Conservation (phyloP, 2,888 invertebrate species). For the Biston betularia region DNA sequence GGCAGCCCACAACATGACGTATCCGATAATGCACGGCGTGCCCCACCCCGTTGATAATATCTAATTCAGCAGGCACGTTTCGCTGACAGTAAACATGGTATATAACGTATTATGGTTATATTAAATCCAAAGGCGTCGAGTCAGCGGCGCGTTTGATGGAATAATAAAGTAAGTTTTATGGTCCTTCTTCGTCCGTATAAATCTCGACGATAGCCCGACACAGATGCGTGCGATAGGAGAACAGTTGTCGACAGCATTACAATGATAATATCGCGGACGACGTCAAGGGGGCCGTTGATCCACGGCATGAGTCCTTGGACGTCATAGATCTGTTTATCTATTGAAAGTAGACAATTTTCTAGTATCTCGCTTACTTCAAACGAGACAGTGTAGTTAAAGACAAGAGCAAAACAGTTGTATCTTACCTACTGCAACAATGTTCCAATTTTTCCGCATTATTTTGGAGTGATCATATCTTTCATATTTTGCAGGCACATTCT, state of each 20-base stretch:
- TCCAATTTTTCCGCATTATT: not conserved
- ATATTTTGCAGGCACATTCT: no score
- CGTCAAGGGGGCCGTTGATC: slow-evolving; percentile 9
- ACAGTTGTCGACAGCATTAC: slow-evolving; percentile 58
- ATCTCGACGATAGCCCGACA: slow-evolving; percentile 60
- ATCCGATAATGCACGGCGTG: slow-evolving; percentile 30
- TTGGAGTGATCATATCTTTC: no score
- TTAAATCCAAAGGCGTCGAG: slow-evolving; percentile 55
- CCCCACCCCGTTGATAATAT: slow-evolving; percentile 35
- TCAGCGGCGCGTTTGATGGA: slow-evolving; percentile 68
- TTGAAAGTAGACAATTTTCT: slow-evolving; percentile 11
- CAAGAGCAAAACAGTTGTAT: not conserved
- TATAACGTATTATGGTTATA: slow-evolving; percentile 53
- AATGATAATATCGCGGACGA: slow-evolving; percentile 48
- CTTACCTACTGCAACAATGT: not conserved
- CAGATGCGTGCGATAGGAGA: slow-evolving; percentile 64
- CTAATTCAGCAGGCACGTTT: slow-evolving; percentile 32
- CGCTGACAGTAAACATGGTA: slow-evolving; percentile 42
- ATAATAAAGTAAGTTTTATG: slow-evolving; percentile 76
- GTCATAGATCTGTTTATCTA: slow-evolving; percentile 22
- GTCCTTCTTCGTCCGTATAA: slow-evolving; percentile 67
- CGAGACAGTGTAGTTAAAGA: not conserved
- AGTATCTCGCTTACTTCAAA: not conserved
- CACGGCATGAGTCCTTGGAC: slow-evolving; percentile 2
- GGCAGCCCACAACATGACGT: slow-evolving; percentile 9